Evolutionary conservation across 1,140 invertebrate species (phyloP).

Genomic region (Microplitis demolitor): DNA sequence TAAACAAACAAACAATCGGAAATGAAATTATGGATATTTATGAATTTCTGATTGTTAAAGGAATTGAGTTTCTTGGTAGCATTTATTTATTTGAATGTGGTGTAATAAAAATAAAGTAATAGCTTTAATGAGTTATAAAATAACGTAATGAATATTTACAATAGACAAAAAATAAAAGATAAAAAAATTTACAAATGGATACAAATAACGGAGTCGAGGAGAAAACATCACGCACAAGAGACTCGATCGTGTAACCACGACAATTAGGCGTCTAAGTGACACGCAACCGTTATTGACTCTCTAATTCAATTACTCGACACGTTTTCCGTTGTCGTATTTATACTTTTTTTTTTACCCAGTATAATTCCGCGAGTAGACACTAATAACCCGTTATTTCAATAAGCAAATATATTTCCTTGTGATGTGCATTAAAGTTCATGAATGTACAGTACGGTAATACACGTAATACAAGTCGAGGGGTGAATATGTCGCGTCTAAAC

Average conservation of each 20-base stretch:
- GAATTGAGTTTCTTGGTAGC: no score
- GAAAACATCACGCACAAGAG: slow-evolving; percentile 5
- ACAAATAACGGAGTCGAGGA: neutral
- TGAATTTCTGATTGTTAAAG: no score
- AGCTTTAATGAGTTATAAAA: neutral
- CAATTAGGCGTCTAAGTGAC: slow-evolving; percentile 11
- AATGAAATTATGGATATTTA: no score
- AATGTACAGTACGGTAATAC: neutral
- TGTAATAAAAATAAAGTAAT: no score
- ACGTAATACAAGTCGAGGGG: slow-evolving; percentile 5
- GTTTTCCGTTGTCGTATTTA: neutral
- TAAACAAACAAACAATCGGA: no score
- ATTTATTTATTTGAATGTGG: no score
- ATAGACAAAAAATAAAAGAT: neutral
- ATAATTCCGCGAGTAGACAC: slow-evolving; percentile 19
- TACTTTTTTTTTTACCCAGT: slow-evolving; percentile 4
- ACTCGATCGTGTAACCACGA: neutral
- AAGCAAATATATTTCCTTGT: slow-evolving; percentile 18
- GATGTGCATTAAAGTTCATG: neutral
- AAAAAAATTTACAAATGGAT: slow-evolving; percentile 1
- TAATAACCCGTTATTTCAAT: slow-evolving; percentile 23
- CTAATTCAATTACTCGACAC: slow-evolving; percentile 22
- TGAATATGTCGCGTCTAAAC: neutral
- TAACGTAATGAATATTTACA: slow-evolving; percentile 3
- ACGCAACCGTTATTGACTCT: slow-evolving; percentile 19